These are phyloP conservation scores for Propithecus perrieri DNA, from an alignment of 2,797 vertebrate genomes.

Conservation along the genomic window DNA sequence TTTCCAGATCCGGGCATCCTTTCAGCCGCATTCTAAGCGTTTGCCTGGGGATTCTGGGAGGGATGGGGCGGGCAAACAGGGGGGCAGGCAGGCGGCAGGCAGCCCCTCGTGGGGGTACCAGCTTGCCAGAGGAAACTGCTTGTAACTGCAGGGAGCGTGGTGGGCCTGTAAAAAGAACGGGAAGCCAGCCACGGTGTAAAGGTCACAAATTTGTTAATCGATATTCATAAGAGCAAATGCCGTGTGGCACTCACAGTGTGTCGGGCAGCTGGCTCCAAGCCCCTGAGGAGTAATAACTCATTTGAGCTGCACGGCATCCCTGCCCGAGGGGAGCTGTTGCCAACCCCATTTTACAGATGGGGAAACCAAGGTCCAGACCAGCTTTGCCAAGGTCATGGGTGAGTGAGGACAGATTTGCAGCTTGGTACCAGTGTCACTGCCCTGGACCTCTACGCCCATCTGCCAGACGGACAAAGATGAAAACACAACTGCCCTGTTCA, in stretches of 20 bases:
- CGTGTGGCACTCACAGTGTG: fast-evolving
- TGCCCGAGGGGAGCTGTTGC: background rate
- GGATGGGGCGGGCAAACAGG: background rate
- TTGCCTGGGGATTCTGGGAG: background rate
- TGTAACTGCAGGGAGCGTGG: background rate
- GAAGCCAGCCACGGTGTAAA: background rate
- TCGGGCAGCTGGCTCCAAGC: background rate
- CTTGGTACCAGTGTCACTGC: background rate
- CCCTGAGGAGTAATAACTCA: background rate
- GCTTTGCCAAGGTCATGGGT: background rate
- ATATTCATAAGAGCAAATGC: background rate
- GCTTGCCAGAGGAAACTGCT: background rate
- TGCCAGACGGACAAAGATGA: background rate
- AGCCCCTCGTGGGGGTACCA: background rate
- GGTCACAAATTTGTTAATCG: background rate
- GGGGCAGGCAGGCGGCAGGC: background rate
- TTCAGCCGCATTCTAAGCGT: background rate
- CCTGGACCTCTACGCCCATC: background rate
- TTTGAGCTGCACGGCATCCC: background rate
- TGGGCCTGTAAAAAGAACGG: background rate
- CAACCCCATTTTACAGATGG: background rate
- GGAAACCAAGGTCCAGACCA: background rate
- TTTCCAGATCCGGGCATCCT: background rate
- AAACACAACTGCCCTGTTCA: background rate
- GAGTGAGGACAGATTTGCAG: background rate